Evolutionary conservation across 2,797 vertebrate species (phyloP), one percentile per base, ranked within the genome.

Genomic region (Diplodus puntazzo): DNA sequence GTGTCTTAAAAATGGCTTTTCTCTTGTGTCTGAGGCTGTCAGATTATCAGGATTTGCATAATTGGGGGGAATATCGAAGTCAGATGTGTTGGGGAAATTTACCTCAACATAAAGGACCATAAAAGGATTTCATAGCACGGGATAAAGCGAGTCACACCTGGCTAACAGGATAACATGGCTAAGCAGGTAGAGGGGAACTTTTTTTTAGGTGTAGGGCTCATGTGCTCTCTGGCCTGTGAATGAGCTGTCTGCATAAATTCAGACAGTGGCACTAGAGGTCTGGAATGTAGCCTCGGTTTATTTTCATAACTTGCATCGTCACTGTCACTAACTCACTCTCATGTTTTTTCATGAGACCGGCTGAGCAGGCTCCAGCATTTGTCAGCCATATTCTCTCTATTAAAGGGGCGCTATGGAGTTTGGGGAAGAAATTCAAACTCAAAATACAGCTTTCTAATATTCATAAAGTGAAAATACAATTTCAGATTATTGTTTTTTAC

Each of bases 1-100:
- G 58, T 76, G 65, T 69, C 63, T 80, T 27, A 27, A 69, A 69
- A 81, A 62, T 66, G 63, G 1, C 79, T 82, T 66, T 46, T 65
- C 69, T 61, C 23, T 59, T 23, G 23, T 69, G 50, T 76, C 12
- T 39, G 45, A 80, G 39, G 23, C 84, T 68, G 69, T 67, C 82
- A 80, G 84, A 86, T 91, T 82, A 84, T 70, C 60, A 43, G 64
- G 62, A 88, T 92, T 91, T 85, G 64, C 87, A 80, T 89, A 83
- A 89, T 84, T 63, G 61, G 9, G 52, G 52, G 60, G 67, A 70
- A 75, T 73, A 58, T 86, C 75, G 77, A 13, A 77, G 85, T 84
- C 62, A 59, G 68, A 79, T 27, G 45, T 25, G 70, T 65, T 73
- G 46, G 64, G 69, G 64, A 30, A 68, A 77, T 69, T 78, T 58